Evolutionary conservation across 1,140 invertebrate genomes (phyloP), one percentile per base, ranked within the genome.

Genomic region (Atta texana): DNA sequence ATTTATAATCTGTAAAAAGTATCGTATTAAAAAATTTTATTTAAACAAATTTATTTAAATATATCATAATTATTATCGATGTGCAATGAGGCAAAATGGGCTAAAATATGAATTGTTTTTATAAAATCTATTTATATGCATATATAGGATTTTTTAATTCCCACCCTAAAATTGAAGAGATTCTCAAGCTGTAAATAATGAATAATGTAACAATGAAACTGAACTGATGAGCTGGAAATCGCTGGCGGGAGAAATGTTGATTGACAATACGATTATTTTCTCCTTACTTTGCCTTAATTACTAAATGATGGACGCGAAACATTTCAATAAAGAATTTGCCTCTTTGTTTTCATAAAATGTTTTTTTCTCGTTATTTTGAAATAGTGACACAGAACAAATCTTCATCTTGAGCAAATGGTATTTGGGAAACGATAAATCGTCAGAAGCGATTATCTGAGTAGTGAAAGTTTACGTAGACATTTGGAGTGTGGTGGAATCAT

Each of bases 151-250:
- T 44, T 12, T 55, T 69, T 16, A 75, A 75, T 84, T 74, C 69
- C 69, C 80, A 84, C 69, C 69, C 69, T 49, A 84, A 75, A 84
- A 51, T 84, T 1, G n/a, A 81, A 81, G 39, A 55, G 18, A 55
- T 3, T 55, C 3, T 31, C 24, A 24, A 75, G 18, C 21, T 69
- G 0, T 69, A 49, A 69, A 69, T 69, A 69, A 69, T 69, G 14
- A 69, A 69, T 69, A 49, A 63, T 61, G n/a, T 82, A 61, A 61
- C 69, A 61, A 72, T 49, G 18, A 74, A 84, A 28, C 28, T 75
- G 28, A 61, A 80, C 7, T 16, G 8, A 55, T 39, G 64, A 78
- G 21, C 31, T 49, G 16, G 16, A 5, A 49, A 57, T 71, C 18
- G 18, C 8, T 68, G 31, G 39, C 18, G 12, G 31, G 16, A 57